Base-by-base conservation (phyloP, 2,888 invertebrate genomes). In the Linnaemya tessellans region DNA sequence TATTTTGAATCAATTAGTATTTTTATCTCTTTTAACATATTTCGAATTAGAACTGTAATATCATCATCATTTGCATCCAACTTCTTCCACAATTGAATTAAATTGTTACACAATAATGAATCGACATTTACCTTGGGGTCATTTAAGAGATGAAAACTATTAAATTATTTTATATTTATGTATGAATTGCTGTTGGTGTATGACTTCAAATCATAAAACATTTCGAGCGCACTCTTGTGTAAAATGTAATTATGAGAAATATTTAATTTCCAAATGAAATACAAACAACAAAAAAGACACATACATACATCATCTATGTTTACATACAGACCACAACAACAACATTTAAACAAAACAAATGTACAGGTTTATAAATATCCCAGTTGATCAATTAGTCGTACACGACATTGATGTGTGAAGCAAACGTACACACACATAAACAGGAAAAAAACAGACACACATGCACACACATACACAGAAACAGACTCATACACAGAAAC, bases 241-340 rank as follows among this genome's bases (percentile, higher is more conserved):
- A 13, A 80, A 82, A 82, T 64, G 67, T 67, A 80, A 82, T 82
- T 82, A 80, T 82, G 67, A 71, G 9, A 75, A 58, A 49, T 80
- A 78, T 62, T 41, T 79, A 75, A 82, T 86, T 74, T 82, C 60
- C 82, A 80, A 82, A 65, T 49, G 49, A 70, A 74, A 83, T 46
- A 54, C 41, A 46, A 41, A 60, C 41, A 75, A 13, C 10, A 56
- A 46, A 30, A 35, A 35, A 30, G 13, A 75, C 54, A 79, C 35
- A 46, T 49, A 62, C 15, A 41, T 7, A 43, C 11, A 30, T 30
- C 30, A 30, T 5, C 30, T 30, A 75, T 43, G 51, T 8, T 15
- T 7, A 43, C 11, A 64, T 1, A 30, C 10, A 38, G 1, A 38
- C 22, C 9, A 8, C 1, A 22, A 8, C 30, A 58, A 58, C 20